Conservation (phyloP, 1,140 invertebrate genomes). For the Grapholita molesta region DNA sequence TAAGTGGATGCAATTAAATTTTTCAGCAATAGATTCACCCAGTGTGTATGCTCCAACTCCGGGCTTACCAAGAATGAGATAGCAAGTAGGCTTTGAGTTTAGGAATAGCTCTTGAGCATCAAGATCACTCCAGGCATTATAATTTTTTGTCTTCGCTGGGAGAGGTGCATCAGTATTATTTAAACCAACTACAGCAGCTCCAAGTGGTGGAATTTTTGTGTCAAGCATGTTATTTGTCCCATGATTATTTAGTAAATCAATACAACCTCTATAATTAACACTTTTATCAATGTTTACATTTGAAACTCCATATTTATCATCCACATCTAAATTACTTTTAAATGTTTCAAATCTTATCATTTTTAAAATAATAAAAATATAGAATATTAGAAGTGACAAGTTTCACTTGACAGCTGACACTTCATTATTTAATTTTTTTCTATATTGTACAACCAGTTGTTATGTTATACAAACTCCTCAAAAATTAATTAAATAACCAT, state of each 20-base stretch:
- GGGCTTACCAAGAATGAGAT: constrained; percentile 79
- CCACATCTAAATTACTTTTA: constrained; percentile 41
- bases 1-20: constrained; percentile 78
- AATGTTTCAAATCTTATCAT: constrained; percentile 40
- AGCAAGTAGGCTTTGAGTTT: constrained; percentile 73
- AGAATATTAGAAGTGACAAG: constrained; percentile 2
- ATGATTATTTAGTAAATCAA: constrained; percentile 32
- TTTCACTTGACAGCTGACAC: constrained; percentile 4
- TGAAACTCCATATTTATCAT: constrained; percentile 38
- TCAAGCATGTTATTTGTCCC: constrained; percentile 8
- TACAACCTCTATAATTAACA: constrained; percentile 41
- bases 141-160: constrained; percentile 35
- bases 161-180: constrained; percentile 54
- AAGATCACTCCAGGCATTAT: constrained; percentile 56
- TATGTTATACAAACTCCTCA: neutral
- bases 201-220: constrained; percentile 32
- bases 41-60: constrained; percentile 71
- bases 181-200: constrained; percentile 49
- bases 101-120: constrained; percentile 76
- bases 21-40: constrained; percentile 76
- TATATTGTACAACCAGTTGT: neutral
- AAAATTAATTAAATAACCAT: neutral
- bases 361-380: constrained; percentile 18
- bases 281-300: constrained; percentile 27
- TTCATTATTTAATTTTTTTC: neutral